Evolutionary conservation across 2,888 invertebrate species (phyloP).

Genomic region (Gortyna flavago): DNA sequence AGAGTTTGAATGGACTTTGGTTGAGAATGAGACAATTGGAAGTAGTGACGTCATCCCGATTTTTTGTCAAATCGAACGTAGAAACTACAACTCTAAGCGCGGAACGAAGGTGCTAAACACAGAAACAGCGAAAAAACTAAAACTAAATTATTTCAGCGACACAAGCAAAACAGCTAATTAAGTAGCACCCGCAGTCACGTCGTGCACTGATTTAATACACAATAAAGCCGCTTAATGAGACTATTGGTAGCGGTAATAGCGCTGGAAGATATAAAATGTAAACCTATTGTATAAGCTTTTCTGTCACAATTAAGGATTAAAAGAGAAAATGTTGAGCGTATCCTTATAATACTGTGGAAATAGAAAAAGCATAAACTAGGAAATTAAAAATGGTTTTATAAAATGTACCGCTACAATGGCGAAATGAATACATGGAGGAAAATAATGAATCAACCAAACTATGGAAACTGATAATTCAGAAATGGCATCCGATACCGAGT

Average conservation of each 20-base stretch:
- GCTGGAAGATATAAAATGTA: constrained; percentile 29
- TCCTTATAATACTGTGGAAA: background rate
- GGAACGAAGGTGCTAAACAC: background rate
- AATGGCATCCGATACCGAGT: background rate
- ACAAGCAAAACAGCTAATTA: constrained; percentile 25
- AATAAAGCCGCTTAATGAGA: constrained; percentile 32
- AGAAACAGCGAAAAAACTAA: background rate
- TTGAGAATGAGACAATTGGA: background rate
- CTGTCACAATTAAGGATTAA: background rate
- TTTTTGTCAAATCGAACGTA: background rate
- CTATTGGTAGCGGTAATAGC: constrained; percentile 18
- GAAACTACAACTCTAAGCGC: background rate
- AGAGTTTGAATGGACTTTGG: background rate
- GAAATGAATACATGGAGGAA: too few relatives aligned
- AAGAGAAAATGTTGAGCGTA: background rate
- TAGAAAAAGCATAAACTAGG: background rate
- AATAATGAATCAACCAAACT: background rate
- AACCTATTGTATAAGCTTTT: constrained; percentile 23
- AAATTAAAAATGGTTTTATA: constrained; percentile 4
- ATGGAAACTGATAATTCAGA: background rate
- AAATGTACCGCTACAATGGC: background rate
- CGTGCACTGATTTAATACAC: constrained; percentile 31
- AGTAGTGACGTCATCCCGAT: background rate
- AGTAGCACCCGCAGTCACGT: constrained; percentile 20
- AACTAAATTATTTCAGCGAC: background rate